Base-by-base conservation (phyloP, 2,888 invertebrate species). In the Bhutanitis thaidina region DNA sequence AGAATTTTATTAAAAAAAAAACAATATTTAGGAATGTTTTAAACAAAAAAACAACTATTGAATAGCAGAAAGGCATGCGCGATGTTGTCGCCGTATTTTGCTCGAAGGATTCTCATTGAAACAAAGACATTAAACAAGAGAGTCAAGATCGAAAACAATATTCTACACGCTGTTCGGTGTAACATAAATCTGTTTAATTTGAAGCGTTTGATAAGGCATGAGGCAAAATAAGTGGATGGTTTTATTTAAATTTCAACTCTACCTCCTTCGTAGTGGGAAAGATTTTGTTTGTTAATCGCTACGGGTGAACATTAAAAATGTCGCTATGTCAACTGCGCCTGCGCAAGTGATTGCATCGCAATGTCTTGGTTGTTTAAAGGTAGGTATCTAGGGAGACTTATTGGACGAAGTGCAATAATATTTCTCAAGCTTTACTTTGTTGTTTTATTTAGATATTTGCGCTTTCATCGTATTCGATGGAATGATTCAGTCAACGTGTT, bases 81-180 rank as follows among this genome's bases (percentile, higher is more conserved):
- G 40, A 53, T 43, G 57, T 54, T 56, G 58, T 70, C 66, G 58
- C 62, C 67, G 71, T 77, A 79, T 76, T 65, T 78, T 65, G 61
- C 59, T 56, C 62, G 48, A 56, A 56, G 65, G 74, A 74, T 71
- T 76, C 67, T 67, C 69, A 71, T 71, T 72, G 72, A 62, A 84
- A 86, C 80, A 80, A 79, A 85, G 85, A 85, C 86, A 82, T 84
- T 82, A 82, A 77, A 76, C 77, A 74, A 62, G 65, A 68, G 65
- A 71, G 77, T 82, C 79, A 72, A 66, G 75, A 74, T 72, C 67
- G 73, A 79, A 74, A 75, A 80, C 82, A 79, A 80, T 82, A 80
- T 83, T 80, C 78, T 75, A 74, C 74, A 76, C 80, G 76, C 78
- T 75, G 71, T 75, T 70, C 68, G 67, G 59, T 65, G 74, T 74